Evolutionary conservation across 2,113 vertebrate genomes (phyloP), one percentile per base, ranked within the genome.

Genomic region (Anguilla rostrata): DNA sequence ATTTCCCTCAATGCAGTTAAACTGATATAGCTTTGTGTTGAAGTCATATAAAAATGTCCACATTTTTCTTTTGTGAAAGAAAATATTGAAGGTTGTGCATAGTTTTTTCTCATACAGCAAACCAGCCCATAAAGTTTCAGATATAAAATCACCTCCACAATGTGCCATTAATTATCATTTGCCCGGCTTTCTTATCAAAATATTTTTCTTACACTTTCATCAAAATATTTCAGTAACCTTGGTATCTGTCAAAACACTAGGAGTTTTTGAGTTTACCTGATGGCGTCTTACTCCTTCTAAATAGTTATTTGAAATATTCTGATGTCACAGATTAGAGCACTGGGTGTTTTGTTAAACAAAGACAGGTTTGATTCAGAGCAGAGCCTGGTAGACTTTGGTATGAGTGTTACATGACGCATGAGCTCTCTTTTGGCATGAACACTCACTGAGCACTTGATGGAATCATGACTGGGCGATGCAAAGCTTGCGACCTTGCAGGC

Each of bases 141-240:
- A 87, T 78, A 8, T 20, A 22, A 66, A 22, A 66, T 86, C 88
- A 86, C 88, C 85, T 88, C 87, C 83, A 91, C 89, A 91, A 90
- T 91, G 83, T 91, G 87, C 86, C 87, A 86, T 92, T 91, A 89
- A 92, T 90, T 92, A 22, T 90, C 79, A 87, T 92, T 90, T 87
- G 89, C 88, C 84, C 88, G 89, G 84, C 71, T 89, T 89, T 78
- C 92, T 93, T 93, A 93, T 94, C 90, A 92, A 93, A 94, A 93
- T 92, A 94, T 93, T 92, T 92, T 89, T 86, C 83, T 89, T 88
- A 86, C 6, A 88, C 91, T 92, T 90, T 92, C 89, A 88, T 92
- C 91, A 93, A 92, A 94, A 94, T 92, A 93, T 89, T 89, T 88
- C 91, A 91, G 93, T 94, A 91, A 94, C 94, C 92, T 93, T 93